Evolutionary conservation across 2,113 vertebrate species (phyloP).

Genomic region (Triplophysa siluroides): DNA sequence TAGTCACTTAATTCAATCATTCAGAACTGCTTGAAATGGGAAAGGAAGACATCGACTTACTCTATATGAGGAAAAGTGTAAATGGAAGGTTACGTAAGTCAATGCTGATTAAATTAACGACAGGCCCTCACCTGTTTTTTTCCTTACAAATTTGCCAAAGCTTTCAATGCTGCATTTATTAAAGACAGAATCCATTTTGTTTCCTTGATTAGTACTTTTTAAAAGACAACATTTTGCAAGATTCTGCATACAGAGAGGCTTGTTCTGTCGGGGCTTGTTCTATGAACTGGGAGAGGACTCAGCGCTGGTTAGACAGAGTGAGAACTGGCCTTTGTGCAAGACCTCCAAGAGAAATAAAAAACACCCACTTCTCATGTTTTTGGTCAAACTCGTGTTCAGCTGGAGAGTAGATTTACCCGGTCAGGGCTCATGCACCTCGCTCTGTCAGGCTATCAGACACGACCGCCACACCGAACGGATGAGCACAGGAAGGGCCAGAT

Average conservation of each 20-base stretch:
- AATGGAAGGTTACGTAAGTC: slow-evolving; percentile 70
- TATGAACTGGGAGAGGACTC: slow-evolving; percentile 31
- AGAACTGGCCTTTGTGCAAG: slow-evolving; percentile 65
- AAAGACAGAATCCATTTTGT: slow-evolving; percentile 62
- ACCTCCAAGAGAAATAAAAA: slow-evolving; percentile 71
- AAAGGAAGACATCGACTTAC: slow-evolving; percentile 67
- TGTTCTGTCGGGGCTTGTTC: slow-evolving; percentile 30
- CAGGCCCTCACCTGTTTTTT: slow-evolving; percentile 74
- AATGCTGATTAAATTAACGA: slow-evolving; percentile 73
- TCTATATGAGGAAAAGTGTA: slow-evolving; percentile 71
- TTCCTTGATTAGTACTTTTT: slow-evolving; percentile 61
- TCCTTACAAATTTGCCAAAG: slow-evolving; percentile 69
- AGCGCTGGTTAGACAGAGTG: slow-evolving; percentile 56
- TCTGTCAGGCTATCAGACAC: slow-evolving; percentile 50
- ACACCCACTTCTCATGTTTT: slow-evolving; percentile 63
- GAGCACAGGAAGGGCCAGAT: slow-evolving; percentile 35
- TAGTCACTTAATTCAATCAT: slow-evolving; percentile 73
- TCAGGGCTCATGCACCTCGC: slow-evolving; percentile 9
- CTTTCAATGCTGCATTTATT: slow-evolving; percentile 60
- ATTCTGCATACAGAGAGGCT: slow-evolving; percentile 58
- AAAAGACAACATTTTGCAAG: slow-evolving; percentile 54
- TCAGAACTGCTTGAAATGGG: slow-evolving; percentile 64
- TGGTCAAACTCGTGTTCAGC: slow-evolving; percentile 68
- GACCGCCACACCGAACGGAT: slow-evolving; percentile 8
- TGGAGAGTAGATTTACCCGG: slow-evolving; percentile 61